Evolutionary conservation across 1,140 invertebrate species (phyloP), one percentile per base, ranked within the genome.

Genomic region (Nasonia giraulti): DNA sequence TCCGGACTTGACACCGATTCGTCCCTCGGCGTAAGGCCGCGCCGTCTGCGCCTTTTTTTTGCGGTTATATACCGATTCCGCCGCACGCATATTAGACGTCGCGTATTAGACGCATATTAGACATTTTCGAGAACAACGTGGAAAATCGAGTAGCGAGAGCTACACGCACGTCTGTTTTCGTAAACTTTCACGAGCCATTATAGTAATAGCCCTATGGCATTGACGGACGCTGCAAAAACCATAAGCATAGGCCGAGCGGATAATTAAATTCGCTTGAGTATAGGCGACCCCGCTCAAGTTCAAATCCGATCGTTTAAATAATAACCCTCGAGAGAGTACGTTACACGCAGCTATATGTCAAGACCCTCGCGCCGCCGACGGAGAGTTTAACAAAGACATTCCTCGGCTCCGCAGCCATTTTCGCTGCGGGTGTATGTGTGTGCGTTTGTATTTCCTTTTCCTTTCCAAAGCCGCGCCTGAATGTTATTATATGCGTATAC

Each of bases 1-100:
- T 33, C 20, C 68, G 68, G 77, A 79, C 83, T 84, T 80, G 83
- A 80, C 83, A 79, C 68, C 83, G 77, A 80, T 79, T 84, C 77
- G 23, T 66, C 17, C 73, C 44, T 80, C 47, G 17, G 11, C 5
- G 14, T 62, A 47, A 69, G 40, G 62, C 76, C 76, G 31, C 17
- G 62, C 76, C 44, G 68, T 20, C 75, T 31, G 68, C 10, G 33
- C 44, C 73, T 79, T 66, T 78, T 79, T 84, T 83, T 23, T 23
- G 62, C n/a, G 44, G 10, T 10, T 12, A 2, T 27, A 2, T 27
- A 50, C 47, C 47, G 14, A 50, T 50, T 50, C 47, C 4, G 47
- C 12, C 12, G 17, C 50, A 14, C 40, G 40, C 10, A 44, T 44
- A 44, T 44, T 44, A 44, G 40, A 44, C 40, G 40, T 10, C 4